Evolutionary conservation across 2,113 vertebrate species (phyloP).

Genomic region (Tragelaphus buxtoni): DNA sequence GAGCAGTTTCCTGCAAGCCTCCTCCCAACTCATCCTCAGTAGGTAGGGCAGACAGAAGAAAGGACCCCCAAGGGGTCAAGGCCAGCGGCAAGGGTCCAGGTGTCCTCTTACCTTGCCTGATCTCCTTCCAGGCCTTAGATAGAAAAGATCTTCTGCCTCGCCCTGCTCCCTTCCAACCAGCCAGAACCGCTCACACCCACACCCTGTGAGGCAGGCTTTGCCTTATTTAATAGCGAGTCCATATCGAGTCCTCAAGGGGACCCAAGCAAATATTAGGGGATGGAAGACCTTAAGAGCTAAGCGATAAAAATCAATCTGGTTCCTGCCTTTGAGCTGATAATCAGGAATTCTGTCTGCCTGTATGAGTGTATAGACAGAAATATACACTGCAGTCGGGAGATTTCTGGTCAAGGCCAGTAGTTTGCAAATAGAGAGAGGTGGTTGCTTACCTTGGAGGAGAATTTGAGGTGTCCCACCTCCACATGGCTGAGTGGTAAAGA

Average conservation of each 20-base stretch:
- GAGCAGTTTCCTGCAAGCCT: not conserved
- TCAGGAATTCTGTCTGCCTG: not conserved
- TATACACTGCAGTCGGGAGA: not conserved
- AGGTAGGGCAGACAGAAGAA: not conserved
- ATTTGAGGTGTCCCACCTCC: not conserved
- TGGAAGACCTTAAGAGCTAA: not conserved
- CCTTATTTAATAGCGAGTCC: not conserved
- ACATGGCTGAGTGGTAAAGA: not conserved
- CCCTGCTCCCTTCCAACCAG: not conserved
- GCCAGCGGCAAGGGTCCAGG: not conserved
- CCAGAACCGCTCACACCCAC: not conserved
- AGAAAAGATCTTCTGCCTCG: accelerated
- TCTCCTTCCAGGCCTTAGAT: not conserved
- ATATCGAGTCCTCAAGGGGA: not conserved
- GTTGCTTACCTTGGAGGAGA: not conserved
- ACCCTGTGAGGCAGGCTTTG: not conserved
- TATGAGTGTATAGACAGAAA: not conserved
- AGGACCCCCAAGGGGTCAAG: not conserved
- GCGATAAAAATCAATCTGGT: not conserved
- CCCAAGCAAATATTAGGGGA: not conserved
- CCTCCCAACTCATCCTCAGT: not conserved
- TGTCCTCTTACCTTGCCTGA: not conserved
- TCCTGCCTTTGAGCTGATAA: not conserved
- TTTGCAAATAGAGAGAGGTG: not conserved
- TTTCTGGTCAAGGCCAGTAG: not conserved